Evolutionary conservation across 2,113 vertebrate genomes (phyloP), one percentile per base, ranked within the genome.

Genomic region (Podarcis raffonei): DNA sequence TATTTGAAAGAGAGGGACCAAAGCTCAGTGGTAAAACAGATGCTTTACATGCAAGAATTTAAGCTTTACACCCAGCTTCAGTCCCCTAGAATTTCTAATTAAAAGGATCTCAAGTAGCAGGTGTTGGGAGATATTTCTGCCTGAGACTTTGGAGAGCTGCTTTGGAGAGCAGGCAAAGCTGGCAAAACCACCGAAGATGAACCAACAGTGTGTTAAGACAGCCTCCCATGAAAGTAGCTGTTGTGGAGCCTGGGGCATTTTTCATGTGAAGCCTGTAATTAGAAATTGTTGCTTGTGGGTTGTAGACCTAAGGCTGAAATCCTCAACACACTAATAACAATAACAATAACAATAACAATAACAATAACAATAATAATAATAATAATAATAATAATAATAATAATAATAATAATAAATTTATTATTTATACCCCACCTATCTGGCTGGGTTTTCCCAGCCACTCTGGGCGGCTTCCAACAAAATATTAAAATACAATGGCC

Each of bases 211-310:
- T 81, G n/a, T 65, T 20, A 1, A 23, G n/a, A 53, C 48, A 53
- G 2, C 42, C 22, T 68, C 11, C 6, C 12, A 80, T 1, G 0
- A 0, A 80, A 53, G 48, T 81, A 69, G 76, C 82, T 79, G 84
- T 80, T 8, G n/a, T 83, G 27, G 27, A 30, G 25, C 5, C 79
- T 78, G 0, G 0, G 79, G 71, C 87, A 82, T 30, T 76, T 94
- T 92, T 90, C 82, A 88, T 39, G 82, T 53, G 53, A 57, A 68
- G 80, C 69, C 6, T 22, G 11, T 65, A 25, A 81, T 81, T 37
- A 84, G n/a, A 25, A 57, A 66, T 57, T 72, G 13, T 3, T 30
- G 32, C 57, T n/a, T 84, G 39, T 11, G 42, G 16, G 30, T 2
- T 32, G 18, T 13, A 25, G 2, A 53, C 22, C 71, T 75, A 59